Base-by-base conservation (phyloP, 2,888 invertebrate species). In the Cepaea hortensis region DNA sequence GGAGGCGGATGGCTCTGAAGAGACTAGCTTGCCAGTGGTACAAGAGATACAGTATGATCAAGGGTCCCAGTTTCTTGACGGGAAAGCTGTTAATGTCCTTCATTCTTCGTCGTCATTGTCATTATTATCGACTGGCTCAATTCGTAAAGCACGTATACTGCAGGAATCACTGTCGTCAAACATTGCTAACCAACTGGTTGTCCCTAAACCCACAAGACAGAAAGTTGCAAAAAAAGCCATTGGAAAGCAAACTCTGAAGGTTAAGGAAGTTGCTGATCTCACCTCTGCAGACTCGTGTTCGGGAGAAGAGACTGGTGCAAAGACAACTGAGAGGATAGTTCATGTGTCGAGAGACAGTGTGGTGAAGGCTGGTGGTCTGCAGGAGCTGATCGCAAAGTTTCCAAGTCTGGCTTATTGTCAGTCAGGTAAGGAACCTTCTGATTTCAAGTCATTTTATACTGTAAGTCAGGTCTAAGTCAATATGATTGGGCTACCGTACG, bases 121-220 rank as follows among this genome's bases (percentile, higher is more conserved):
- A 55, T 11, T 55, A 55, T 55, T 18, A 50, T 18, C 68, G 20
- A 48, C 75, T 23, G 6, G 75, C 20, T 15, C 20, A 11, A 75
- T 20, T 3, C 13, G 11, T 13, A 75, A 61, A 77, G 18, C 23
- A 11, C 11, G 77, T 3, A n/a, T 23, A 6, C 9, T 61, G 20
- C 77, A 77, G 23, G 77, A 77, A 61, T 61, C 46, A 61, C n/a
- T 9, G 48, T 77, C 77, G n/a, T n/a, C 77, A 18, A 77, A 77
- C 9, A 46, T 55, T 55, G 0, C 50, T n/a, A 61, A 55, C 9
- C 50, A 2, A 9, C 48, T 15, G 48, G 76, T 55, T 3, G 55
- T 9, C 3, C 50, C 9, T 20, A 77, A 77, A 61, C 5, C 68
- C 68, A 68, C 5, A 68, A 7, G 18, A 18, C 55, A 55, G 6